Evolutionary conservation across 1,140 invertebrate species (phyloP).

Genomic region (Formica selysi): DNA sequence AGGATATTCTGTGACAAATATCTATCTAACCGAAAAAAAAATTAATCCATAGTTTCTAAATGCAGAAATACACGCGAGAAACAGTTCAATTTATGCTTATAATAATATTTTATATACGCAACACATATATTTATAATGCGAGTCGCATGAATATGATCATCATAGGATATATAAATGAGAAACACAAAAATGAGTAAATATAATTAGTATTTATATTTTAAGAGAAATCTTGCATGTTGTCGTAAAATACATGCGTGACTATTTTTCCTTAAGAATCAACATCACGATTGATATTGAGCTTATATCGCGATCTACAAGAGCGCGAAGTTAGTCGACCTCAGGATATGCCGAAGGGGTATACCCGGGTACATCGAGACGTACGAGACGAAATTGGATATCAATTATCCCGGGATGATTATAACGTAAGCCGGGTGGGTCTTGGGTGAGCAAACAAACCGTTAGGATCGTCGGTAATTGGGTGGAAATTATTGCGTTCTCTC

Average conservation of each 20-base stretch:
- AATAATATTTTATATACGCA: not conserved
- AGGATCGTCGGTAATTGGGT: constrained; percentile 75
- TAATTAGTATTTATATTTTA: not conserved
- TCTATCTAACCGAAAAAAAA: not conserved
- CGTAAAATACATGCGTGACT: not conserved
- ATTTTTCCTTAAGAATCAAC: not conserved
- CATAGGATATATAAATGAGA: not conserved
- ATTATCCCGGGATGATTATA: constrained; percentile 78
- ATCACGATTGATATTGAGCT: not conserved
- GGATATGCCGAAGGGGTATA: constrained; percentile 27
- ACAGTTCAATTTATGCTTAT: not conserved
- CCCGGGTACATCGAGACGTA: constrained; percentile 55
- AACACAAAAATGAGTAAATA: no score
- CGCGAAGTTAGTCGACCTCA: constrained; percentile 38
- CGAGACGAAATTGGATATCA: constrained; percentile 78
- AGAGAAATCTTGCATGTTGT: not conserved
- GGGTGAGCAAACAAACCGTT: constrained; percentile 78
- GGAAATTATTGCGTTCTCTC: constrained; percentile 74
- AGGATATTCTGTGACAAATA: not conserved
- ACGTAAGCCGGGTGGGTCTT: constrained; percentile 71
- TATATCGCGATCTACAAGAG: constrained; percentile 14
- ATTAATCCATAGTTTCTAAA: not conserved
- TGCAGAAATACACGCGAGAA: not conserved
- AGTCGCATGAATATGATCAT: not conserved
- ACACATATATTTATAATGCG: no score